A percentile compares a stretch with the other conserved stretches of the same genome.
Conservation (phyloP, 2,113 vertebrate species). For the Etia nguti region DNA sequence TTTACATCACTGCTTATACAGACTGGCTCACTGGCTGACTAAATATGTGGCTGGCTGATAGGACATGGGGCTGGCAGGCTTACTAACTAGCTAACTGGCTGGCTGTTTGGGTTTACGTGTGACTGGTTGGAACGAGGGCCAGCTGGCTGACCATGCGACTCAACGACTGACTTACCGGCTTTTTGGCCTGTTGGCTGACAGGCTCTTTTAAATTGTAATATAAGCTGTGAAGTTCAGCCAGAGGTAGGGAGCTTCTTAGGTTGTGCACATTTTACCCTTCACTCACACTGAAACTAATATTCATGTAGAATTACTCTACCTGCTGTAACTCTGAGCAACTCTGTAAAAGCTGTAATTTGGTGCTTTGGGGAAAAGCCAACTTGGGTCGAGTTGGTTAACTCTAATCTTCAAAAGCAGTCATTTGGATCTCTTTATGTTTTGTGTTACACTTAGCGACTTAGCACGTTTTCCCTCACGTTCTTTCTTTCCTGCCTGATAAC, state of each 20-base stretch:
- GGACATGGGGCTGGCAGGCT: neutral
- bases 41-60: conserved; percentile 16
- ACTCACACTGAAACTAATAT: neutral
- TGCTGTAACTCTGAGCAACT: neutral
- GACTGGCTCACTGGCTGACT: conserved; percentile 13
- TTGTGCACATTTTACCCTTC: neutral
- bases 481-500: neutral
- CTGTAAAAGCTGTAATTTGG: neutral
- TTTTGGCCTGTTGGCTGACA: conserved; percentile 8
- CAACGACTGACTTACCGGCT: neutral
- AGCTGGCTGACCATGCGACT: conserved; percentile 1
- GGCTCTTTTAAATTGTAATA: conserved; percentile 36
- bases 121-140: neutral
- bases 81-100: conserved; percentile 6
- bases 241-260: conserved; percentile 21
- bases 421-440: neutral
- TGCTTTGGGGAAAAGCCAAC: neutral
- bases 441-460: neutral
- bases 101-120: conserved; percentile 16
- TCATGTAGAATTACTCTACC: neutral
- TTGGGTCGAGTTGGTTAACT: neutral
- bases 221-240: conserved; percentile 48
- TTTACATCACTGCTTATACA: conserved; percentile 41
- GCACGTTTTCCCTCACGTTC: neutral
- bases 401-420: neutral